phyloP scores from a whole-genome alignment of 2,113 vertebrate genomes.

The Stegostoma tigrinum region DNA sequence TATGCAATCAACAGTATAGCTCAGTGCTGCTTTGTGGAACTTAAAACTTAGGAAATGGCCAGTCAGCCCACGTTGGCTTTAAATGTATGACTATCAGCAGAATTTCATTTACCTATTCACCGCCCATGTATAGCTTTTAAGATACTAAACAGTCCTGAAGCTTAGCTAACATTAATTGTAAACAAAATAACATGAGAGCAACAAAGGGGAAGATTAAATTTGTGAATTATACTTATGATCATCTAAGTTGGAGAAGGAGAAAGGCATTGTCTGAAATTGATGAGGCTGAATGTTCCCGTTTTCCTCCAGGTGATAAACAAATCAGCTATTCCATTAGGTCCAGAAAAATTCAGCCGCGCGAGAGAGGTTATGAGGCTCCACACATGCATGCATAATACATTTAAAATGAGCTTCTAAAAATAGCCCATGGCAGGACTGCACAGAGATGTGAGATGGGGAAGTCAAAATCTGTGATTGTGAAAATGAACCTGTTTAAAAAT shows the following conservation, averaged over 20 bases:
- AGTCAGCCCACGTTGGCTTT: background rate
- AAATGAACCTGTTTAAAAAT: background rate
- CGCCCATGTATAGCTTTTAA: background rate
- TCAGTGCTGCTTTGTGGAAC: background rate
- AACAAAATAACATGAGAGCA: background rate
- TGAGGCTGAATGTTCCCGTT: background rate
- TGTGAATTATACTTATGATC: background rate
- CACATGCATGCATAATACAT: background rate
- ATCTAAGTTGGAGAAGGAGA: background rate
- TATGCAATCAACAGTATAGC: background rate
- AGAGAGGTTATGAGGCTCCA: background rate
- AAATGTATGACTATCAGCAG: background rate
- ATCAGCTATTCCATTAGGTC: background rate
- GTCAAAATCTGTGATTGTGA: background rate
- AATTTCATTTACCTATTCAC: background rate
- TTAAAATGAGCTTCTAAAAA: constrained; percentile 15
- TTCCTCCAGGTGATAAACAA: background rate
- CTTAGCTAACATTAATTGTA: background rate
- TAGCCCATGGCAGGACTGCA: background rate
- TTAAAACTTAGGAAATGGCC: background rate
- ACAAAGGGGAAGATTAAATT: background rate
- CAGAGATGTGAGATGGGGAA: background rate
- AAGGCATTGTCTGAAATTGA: background rate
- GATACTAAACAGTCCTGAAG: background rate
- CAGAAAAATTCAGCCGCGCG: background rate